Evolutionary conservation across 2,888 invertebrate species (phyloP).

Genomic region (Cenopis cana): DNA sequence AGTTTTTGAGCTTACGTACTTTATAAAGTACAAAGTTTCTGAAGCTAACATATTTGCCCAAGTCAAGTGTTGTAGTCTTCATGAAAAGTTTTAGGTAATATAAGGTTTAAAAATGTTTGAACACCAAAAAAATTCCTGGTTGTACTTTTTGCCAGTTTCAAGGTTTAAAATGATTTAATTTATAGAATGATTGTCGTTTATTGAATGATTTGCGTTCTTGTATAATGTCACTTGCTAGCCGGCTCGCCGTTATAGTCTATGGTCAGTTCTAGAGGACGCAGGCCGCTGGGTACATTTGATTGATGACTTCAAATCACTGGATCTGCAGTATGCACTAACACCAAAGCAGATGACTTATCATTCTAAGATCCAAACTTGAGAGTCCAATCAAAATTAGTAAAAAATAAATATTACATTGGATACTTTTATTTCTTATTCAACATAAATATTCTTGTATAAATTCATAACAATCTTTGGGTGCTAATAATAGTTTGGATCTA

Average conservation of each 20-base stretch:
- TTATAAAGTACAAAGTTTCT: not conserved
- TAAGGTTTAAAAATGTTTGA: not conserved
- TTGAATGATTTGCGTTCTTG: conserved; percentile 52
- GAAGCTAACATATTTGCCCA: not conserved
- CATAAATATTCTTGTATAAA: conserved; percentile 85
- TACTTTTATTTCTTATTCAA: conserved; percentile 83
- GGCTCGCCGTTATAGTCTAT: conserved; percentile 80
- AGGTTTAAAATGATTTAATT: not conserved
- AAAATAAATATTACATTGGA: conserved; percentile 61
- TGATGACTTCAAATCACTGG: conserved; percentile 85
- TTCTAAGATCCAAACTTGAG: conserved; percentile 64
- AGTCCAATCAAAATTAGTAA: conserved; percentile 63
- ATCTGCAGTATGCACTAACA: conserved; percentile 60
- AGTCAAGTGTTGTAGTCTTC: not conserved
- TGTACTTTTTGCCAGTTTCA: too few species aligned
- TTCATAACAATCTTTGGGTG: conserved; percentile 85
- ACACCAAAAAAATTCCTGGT: too few species aligned
- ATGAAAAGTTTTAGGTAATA: not conserved
- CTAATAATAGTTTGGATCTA: conserved; percentile 75
- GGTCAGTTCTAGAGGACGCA: conserved; percentile 82
- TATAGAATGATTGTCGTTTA: not conserved
- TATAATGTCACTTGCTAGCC: conserved; percentile 58
- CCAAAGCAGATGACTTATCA: conserved; percentile 39
- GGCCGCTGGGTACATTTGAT: conserved; percentile 74
- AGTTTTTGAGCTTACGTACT: not conserved